phyloP scores from a whole-genome alignment of 1,140 invertebrate genomes.

The Procambarus clarkii region DNA sequence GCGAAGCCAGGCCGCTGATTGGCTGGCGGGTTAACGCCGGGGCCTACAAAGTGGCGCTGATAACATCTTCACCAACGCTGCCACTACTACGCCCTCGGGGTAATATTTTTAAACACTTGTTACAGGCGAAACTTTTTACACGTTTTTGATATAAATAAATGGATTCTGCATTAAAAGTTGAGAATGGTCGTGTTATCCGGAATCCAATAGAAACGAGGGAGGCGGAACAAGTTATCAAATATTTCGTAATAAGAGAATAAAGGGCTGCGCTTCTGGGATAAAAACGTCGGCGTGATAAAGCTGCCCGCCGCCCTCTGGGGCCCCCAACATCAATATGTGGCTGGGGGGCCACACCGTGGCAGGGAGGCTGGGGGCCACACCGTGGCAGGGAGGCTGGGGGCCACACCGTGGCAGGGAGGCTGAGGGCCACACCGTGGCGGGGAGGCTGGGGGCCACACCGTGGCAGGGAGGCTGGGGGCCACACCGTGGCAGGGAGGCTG shows the following conservation, averaged over 20 bases:
- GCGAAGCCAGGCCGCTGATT: constrained; percentile 2
- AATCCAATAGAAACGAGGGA: constrained; percentile 36
- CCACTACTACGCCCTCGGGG: constrained; percentile 1
- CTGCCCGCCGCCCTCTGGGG: not conserved
- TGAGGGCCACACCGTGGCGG: no score
- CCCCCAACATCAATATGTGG: not conserved
- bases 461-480: no score
- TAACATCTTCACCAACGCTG: constrained; percentile 47
- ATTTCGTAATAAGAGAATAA: constrained; percentile 51
- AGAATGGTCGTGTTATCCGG: constrained; percentile 46
- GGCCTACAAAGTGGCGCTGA: constrained; percentile 52
- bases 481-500: not conserved
- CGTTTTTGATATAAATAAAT: constrained; percentile 64
- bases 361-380: not conserved
- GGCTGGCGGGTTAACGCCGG: not conserved
- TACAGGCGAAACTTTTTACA: constrained; percentile 38
- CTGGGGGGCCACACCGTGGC: not conserved
- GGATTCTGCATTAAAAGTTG: constrained; percentile 64
- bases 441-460: no score
- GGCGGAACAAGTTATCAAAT: constrained; percentile 50
- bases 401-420: no score
- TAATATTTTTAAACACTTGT: constrained; percentile 61
- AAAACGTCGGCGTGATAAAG: not conserved
- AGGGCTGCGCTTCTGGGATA: not conserved
- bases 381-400: no score